Conservation (phyloP, 2,113 vertebrate species). For the Columba janthina region DNA sequence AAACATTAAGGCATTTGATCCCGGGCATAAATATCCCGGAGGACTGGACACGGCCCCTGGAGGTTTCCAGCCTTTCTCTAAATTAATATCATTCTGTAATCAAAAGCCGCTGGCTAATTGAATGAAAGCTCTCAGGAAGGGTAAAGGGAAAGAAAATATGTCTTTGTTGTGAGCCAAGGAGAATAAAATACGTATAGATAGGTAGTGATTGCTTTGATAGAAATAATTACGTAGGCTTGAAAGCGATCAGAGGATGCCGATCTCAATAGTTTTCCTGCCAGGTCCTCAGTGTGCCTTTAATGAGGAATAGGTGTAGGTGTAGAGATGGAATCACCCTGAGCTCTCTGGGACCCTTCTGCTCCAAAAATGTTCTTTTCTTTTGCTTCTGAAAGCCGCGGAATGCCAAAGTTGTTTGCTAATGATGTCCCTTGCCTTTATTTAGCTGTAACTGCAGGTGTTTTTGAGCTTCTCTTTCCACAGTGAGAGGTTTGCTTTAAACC, state of each 20-base stretch:
- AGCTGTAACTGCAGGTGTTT: background rate
- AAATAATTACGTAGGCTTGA: background rate
- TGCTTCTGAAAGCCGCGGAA: background rate
- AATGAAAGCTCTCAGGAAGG: background rate
- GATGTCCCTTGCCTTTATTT: constrained; percentile 20
- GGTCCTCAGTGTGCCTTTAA: background rate
- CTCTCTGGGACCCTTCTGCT: background rate
- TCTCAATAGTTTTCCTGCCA: background rate
- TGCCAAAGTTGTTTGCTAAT: constrained; percentile 6
- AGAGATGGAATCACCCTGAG: background rate
- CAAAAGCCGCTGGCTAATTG: background rate
- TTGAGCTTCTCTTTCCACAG: background rate
- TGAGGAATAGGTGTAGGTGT: background rate
- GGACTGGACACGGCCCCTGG: background rate
- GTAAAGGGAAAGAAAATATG: background rate
- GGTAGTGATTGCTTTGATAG: constrained; percentile 1
- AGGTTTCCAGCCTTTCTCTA: background rate
- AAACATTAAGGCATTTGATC: background rate
- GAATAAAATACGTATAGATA: background rate
- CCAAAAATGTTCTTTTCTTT: background rate
- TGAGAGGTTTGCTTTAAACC: background rate
- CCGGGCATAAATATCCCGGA: background rate
- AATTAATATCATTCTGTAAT: background rate
- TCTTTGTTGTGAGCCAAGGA: background rate
- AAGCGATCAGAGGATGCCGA: background rate